A percentile compares a stretch with the other conserved stretches of the same genome.
phyloP scores from a whole-genome alignment of 2,113 vertebrate species.

The Corydoras sp. region DNA sequence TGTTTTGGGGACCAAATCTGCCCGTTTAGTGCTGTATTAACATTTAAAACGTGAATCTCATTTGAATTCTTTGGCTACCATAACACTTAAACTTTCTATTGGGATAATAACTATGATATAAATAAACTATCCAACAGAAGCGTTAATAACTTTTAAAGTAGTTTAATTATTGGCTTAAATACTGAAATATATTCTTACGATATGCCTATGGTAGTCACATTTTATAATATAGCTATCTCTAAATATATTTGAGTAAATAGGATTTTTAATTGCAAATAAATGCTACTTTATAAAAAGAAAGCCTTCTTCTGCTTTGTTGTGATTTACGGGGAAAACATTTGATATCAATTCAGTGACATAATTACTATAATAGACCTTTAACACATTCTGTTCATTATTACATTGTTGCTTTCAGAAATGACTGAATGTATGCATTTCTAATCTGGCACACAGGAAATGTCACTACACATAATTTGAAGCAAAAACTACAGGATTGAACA shows the following conservation, averaged over 20 bases:
- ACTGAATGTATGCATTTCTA: too few species aligned
- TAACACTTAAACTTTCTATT: constrained; percentile 47
- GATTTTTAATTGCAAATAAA: constrained; percentile 50
- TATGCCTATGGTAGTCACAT: constrained; percentile 56
- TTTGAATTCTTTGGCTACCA: constrained; percentile 63
- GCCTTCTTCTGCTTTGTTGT: constrained; percentile 42
- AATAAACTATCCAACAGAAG: constrained; percentile 32
- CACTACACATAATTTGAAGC: too few species aligned
- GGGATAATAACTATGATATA: constrained; percentile 36
- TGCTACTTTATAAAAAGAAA: constrained; percentile 47
- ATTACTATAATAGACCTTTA: too few species aligned
- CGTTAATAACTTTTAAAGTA: constrained; percentile 42
- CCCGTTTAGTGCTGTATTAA: constrained; percentile 20
- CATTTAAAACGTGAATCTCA: constrained; percentile 15
- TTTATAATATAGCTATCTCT: constrained; percentile 49
- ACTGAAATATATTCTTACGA: constrained; percentile 56
- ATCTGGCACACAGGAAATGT: too few species aligned
- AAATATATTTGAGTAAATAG: constrained; percentile 49
- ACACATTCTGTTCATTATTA: too few species aligned
- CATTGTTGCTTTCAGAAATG: too few species aligned
- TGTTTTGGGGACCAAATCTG: not conserved
- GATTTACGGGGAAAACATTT: constrained; percentile 19
- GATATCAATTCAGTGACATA: not conserved
- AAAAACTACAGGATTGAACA: too few species aligned
- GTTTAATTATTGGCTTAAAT: constrained; percentile 50